phyloP scores from a whole-genome alignment of 2,888 invertebrate species.

The Callyntrura sp. region DNA sequence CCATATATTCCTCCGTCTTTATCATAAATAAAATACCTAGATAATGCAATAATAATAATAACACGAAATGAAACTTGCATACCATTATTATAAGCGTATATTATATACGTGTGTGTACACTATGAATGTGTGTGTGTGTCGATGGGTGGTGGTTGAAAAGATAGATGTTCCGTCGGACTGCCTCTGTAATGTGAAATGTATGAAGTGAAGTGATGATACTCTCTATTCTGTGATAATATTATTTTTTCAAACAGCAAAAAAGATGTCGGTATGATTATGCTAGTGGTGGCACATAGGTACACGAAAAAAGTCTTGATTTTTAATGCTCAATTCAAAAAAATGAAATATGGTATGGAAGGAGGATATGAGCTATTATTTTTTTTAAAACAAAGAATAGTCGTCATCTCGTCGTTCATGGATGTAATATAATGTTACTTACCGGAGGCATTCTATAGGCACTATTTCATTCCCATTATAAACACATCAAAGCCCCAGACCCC shows the following conservation, averaged over 20 bases:
- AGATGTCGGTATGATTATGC: conserved; percentile 44
- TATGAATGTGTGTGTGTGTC: conserved; percentile 23
- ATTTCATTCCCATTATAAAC: conserved; percentile 57
- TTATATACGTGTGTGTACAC: neutral
- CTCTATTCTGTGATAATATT: conserved; percentile 32
- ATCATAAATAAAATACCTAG: conserved; percentile 40
- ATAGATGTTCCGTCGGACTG: conserved; percentile 51
- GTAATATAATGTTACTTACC: conserved; percentile 47
- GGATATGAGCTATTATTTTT: conserved; percentile 73
- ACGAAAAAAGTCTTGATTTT: conserved; percentile 73
- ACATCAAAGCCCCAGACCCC: neutral
- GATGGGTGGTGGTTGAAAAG: conserved; percentile 65
- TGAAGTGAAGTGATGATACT: neutral
- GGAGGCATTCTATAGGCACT: conserved; percentile 55
- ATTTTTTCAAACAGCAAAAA: conserved; percentile 65
- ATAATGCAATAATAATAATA: conserved; percentile 55
- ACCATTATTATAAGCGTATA: neutral
- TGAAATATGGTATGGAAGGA: conserved; percentile 75
- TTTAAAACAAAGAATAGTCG: conserved; percentile 67
- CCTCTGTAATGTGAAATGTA: conserved; percentile 42
- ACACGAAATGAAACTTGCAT: conserved; percentile 24
- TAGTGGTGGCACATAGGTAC: conserved; percentile 19
- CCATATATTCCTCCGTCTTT: conserved; percentile 32
- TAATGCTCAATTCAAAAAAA: conserved; percentile 77
- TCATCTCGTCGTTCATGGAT: conserved; percentile 48